phyloP scores from a whole-genome alignment of 2,888 invertebrate genomes.

The Amblyteles armatorius region DNA sequence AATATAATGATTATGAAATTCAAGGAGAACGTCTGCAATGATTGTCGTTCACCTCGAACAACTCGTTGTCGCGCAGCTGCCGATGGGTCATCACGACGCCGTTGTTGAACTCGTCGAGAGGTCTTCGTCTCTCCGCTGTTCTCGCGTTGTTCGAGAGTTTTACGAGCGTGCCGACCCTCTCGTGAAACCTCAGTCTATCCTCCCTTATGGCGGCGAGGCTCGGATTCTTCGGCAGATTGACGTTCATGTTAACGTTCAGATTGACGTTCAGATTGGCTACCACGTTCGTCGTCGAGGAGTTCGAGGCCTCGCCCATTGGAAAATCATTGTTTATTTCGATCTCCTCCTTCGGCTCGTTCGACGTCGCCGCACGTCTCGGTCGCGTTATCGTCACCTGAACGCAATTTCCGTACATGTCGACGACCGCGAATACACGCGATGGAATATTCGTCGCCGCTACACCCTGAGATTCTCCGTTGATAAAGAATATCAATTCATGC shows the following conservation, averaged over 20 bases:
- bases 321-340: slow-evolving; percentile 81
- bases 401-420: slow-evolving; percentile 94
- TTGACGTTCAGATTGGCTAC: slow-evolving; percentile 84
- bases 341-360: slow-evolving; percentile 76
- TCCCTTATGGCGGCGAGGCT: slow-evolving; percentile 80
- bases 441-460: slow-evolving; percentile 93
- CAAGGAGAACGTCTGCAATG: background rate
- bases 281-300: slow-evolving; percentile 82
- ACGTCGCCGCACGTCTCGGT: slow-evolving; percentile 75
- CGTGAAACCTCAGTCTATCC: slow-evolving; percentile 93
- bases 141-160: slow-evolving; percentile 93
- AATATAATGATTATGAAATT: slow-evolving; percentile 1
- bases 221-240: slow-evolving; percentile 82
- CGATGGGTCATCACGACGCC: slow-evolving; percentile 98
- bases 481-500: slow-evolving; percentile 94
- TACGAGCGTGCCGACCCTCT: slow-evolving; percentile 94
- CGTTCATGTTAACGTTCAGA: slow-evolving; percentile 82
- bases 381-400: slow-evolving; percentile 90
- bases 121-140: slow-evolving; percentile 94
- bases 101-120: slow-evolving; percentile 97
- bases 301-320: slow-evolving; percentile 77
- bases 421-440: slow-evolving; percentile 90
- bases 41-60: slow-evolving; percentile 89
- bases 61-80: slow-evolving; percentile 93
- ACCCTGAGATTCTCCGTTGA: slow-evolving; percentile 96